These are phyloP conservation scores for Crypturellus tataupa DNA, from an alignment of 2,797 vertebrate species.

Conservation along the genomic window DNA sequence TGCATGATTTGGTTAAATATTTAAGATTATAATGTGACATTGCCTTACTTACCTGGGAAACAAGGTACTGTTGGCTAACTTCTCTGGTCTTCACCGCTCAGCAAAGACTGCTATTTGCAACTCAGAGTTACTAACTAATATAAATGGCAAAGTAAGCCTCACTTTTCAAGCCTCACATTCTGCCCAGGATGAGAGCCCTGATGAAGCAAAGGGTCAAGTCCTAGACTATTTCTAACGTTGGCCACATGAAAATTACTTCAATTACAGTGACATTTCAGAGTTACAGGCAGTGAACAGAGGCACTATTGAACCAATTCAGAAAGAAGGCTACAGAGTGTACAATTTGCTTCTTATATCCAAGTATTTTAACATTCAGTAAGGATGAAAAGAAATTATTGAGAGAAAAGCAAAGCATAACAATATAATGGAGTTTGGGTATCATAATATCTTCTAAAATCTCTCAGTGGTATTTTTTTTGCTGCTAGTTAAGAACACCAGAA, in stretches of 20 bases:
- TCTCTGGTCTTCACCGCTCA: neutral
- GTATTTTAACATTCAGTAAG: conserved; percentile 33
- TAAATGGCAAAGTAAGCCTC: neutral
- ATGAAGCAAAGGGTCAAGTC: neutral
- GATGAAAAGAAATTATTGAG: neutral
- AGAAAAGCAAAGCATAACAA: neutral
- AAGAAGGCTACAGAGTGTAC: neutral
- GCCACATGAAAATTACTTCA: neutral
- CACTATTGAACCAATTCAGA: neutral
- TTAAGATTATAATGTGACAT: neutral
- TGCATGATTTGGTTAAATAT: neutral
- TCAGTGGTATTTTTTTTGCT: neutral
- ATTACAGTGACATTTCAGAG: neutral
- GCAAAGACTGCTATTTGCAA: neutral
- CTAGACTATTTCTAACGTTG: neutral
- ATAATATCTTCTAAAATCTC: neutral
- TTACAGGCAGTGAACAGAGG: neutral
- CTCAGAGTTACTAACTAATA: neutral
- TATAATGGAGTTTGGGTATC: neutral
- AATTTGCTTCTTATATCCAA: conserved; percentile 17
- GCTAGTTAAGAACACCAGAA: fast-evolving
- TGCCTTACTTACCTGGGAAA: neutral
- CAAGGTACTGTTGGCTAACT: neutral
- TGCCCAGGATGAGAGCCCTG: neutral
- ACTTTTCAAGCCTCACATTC: neutral